Conservation (phyloP, 2,888 invertebrate species). For the Tryphoninae sp. region DNA sequence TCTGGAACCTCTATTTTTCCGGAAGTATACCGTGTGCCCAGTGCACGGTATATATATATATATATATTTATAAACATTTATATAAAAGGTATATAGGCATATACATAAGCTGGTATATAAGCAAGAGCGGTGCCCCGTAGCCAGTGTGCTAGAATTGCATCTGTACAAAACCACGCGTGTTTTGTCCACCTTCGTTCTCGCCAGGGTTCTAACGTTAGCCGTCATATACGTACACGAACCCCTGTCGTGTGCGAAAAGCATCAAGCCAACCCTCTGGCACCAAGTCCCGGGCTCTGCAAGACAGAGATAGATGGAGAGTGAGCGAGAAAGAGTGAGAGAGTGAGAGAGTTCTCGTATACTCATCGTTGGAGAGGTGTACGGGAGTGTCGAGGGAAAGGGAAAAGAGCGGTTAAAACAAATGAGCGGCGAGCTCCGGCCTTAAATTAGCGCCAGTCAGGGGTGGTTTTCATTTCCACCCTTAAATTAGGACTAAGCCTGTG, state of each 20-base stretch:
- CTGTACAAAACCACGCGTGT: constrained; percentile 73
- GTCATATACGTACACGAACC: constrained; percentile 13
- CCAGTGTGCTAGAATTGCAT: constrained; percentile 71
- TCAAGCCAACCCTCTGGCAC: constrained; percentile 46
- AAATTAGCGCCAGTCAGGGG: constrained; percentile 79
- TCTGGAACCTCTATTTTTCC: constrained; percentile 47
- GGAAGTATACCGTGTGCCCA: constrained; percentile 3
- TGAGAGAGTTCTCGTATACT: constrained; percentile 40
- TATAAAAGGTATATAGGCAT: neutral
- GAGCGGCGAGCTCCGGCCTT: constrained; percentile 80
- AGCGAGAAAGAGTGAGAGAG: neutral
- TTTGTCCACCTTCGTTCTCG: constrained; percentile 54
- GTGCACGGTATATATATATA: neutral
- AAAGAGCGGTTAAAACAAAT: constrained; percentile 80
- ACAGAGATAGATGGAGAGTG: neutral
- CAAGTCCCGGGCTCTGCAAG: constrained; percentile 34
- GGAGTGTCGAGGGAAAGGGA: constrained; percentile 59
- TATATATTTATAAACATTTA: neutral
- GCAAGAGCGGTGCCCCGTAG: constrained; percentile 40
- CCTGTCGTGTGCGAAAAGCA: constrained; percentile 51
- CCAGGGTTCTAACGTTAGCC: constrained; percentile 39
- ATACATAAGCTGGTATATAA: constrained; percentile 43
- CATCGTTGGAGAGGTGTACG: constrained; percentile 10
- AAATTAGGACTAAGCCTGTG: constrained; percentile 80
- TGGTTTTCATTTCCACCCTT: constrained; percentile 81